Evolutionary conservation across 1,140 invertebrate genomes (phyloP), one percentile per base, ranked within the genome.

Genomic region (Drosophila nebulosa): DNA sequence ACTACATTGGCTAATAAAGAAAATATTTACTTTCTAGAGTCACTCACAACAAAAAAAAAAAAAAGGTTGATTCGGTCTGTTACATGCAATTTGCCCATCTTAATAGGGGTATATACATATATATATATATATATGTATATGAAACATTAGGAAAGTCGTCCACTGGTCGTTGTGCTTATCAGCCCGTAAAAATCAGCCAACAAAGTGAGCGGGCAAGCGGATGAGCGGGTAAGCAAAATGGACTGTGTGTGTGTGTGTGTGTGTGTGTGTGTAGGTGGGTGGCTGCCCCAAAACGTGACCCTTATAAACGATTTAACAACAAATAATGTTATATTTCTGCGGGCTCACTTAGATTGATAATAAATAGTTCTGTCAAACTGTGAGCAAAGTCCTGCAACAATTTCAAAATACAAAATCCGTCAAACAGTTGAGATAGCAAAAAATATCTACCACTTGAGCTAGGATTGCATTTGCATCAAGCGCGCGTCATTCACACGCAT

Each of bases 401-500:
- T 4, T 24, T 1, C 2, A 24, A 4, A 1, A 16, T 2, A 46
- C 10, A 46, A 9, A 36, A 36, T 36, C 12, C 14, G 35, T 36
- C 4, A 4, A 3, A 14, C n/a, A 4, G 35, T 36, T n/a, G 1
- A 21, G 39, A 46, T 16, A 46, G 16, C 39, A 46, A 18, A 46
- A 46, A 42, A n/a, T n/a, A n/a, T n/a, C n/a, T n/a, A n/a, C n/a
- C n/a, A n/a, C n/a, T n/a, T n/a, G n/a, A 22, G 60, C 52, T 39
- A 51, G 52, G 63, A 64, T 72, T 57, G 35, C 72, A 58, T 72
- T 75, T 84, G 76, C 79, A 85, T 76, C 63, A 79, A 85, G 62
- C 80, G 72, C 79, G 72, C 79, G 79, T 84, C 79, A 84, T 84
- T 59, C 69, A 39, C 59, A 52, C 30, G 39, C 69, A 39, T 55